phyloP scores from a whole-genome alignment of 2,888 invertebrate species.

The Acrobasis suavella region DNA sequence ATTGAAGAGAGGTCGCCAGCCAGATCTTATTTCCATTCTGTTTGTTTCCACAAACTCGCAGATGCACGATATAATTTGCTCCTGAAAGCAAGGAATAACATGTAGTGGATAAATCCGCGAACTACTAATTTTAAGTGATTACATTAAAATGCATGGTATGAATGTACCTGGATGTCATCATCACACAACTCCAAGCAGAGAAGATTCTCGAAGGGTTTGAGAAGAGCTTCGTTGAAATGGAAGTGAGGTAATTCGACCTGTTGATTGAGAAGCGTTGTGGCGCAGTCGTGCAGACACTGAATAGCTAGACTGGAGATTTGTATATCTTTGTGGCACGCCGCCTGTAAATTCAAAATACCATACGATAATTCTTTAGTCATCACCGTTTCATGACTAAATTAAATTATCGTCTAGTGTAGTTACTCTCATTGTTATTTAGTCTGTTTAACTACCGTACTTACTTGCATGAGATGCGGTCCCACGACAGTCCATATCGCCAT shows the following conservation, averaged over 20 bases:
- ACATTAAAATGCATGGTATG: conserved; percentile 30
- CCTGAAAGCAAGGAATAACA: conserved; percentile 75
- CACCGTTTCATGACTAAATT: no score
- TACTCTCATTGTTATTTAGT: no score
- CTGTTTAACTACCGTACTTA: conserved; percentile 41
- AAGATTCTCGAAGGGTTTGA: conserved; percentile 97
- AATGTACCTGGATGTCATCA: conserved; percentile 95
- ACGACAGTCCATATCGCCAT: conserved; percentile 96
- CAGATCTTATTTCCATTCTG: conserved; percentile 95
- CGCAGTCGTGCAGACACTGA: conserved; percentile 95
- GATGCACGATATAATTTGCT: conserved; percentile 95
- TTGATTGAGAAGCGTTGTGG: conserved; percentile 92
- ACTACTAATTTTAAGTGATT: neutral
- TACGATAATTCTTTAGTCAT: no score
- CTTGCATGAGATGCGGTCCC: conserved; percentile 96
- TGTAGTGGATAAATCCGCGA: neutral
- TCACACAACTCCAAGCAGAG: conserved; percentile 96
- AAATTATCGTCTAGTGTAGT: no score
- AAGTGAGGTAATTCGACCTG: conserved; percentile 95
- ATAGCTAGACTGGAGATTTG: conserved; percentile 95
- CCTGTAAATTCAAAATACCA: conserved; percentile 70
- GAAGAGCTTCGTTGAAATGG: conserved; percentile 96
- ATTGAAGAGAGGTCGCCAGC: conserved; percentile 97
- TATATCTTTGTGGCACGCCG: conserved; percentile 95
- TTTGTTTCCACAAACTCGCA: conserved; percentile 98